Base-by-base conservation (phyloP, 2,113 vertebrate species). In the Cebus imitator region DNA sequence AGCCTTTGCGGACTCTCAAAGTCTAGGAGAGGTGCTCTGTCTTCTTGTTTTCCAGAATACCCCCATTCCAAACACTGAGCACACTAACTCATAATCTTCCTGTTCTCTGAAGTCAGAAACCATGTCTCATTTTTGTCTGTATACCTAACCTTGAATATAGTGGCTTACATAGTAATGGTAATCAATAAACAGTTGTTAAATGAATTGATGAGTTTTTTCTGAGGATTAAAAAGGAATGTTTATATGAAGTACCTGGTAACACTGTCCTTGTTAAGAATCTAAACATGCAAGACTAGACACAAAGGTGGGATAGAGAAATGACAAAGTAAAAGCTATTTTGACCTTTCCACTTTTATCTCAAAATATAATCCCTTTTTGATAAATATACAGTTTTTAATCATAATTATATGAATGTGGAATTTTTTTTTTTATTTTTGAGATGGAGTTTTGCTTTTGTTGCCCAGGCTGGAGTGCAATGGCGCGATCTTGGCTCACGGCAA, bases 151-250 rank as follows among this genome's bases (percentile, higher is more conserved):
- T 14, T 48, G 37, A 79, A 73, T 43, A 80, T 0, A 23, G 23
- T 61, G 57, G 20, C n/a, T 85, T 92, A 90, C 86, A 78, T 27
- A 61, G 70, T 50, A 91, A 93, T 79, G 32, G n/a, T 32, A 23
- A 90, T 90, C 90, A 87, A 87, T 93, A 90, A 79, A 21, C 27
- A 84, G 91, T 64, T 86, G 50, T 86, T 90, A 90, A 82, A 72
- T 86, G 57, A 85, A 96, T 30, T 70, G 57, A 92, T 76, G n/a
- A 81, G 16, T 94, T 90, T 93, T 40, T 70, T 90, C 43, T 79
- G 58, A 72, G 37, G n/a, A 87, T 83, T 61, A 82, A 64, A 93
- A 78, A 6, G 8, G 32, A 16, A 82, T 87, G 52, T 66, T 73
- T 21, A 23, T 73, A 40, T 43, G 66, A 83, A 64, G 18, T 32